A percentile compares a stretch with the other conserved stretches of the same genome.
phyloP scores from a whole-genome alignment of 1,140 invertebrate species.

The Brachionus sp. region DNA sequence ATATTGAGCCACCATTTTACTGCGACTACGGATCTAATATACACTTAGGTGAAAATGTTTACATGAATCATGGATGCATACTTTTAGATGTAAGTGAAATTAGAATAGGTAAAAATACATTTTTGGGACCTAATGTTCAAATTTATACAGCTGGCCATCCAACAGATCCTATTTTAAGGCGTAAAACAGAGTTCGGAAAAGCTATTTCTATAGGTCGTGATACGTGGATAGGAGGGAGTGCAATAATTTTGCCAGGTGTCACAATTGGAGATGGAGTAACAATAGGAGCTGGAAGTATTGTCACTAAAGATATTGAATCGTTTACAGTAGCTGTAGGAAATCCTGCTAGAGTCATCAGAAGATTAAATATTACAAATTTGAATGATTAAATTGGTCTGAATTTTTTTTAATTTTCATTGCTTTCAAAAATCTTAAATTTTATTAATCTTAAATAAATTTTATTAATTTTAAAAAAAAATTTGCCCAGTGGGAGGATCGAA shows the following conservation, averaged over 20 bases:
- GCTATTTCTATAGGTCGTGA: constrained; percentile 42
- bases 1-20: constrained; percentile 37
- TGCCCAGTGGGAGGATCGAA: too few species aligned
- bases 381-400: too few species aligned
- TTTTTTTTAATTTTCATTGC: background rate
- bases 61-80: constrained; percentile 49
- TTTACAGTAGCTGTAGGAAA: constrained; percentile 50
- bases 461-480: too few species aligned
- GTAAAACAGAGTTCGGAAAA: constrained; percentile 17
- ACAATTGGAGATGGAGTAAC: constrained; percentile 50
- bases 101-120: constrained; percentile 48
- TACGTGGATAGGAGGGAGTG: constrained; percentile 50
- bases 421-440: too few species aligned
- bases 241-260: constrained; percentile 49
- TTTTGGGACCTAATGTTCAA: constrained; percentile 48
- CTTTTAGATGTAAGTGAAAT: constrained; percentile 48
- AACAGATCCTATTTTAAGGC: constrained; percentile 45
- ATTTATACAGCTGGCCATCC: constrained; percentile 49
- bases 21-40: constrained; percentile 41
- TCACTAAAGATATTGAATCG: constrained; percentile 49
- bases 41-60: constrained; percentile 48
- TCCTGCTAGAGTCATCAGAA: constrained; percentile 49
- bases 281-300: constrained; percentile 51
- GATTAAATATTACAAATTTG: background rate
- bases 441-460: too few species aligned